Evolutionary conservation across 92 coral and sea anemone genomes (phyloP), one percentile per base, ranked within the genome.

Genomic region (Paragorgia papillata): DNA sequence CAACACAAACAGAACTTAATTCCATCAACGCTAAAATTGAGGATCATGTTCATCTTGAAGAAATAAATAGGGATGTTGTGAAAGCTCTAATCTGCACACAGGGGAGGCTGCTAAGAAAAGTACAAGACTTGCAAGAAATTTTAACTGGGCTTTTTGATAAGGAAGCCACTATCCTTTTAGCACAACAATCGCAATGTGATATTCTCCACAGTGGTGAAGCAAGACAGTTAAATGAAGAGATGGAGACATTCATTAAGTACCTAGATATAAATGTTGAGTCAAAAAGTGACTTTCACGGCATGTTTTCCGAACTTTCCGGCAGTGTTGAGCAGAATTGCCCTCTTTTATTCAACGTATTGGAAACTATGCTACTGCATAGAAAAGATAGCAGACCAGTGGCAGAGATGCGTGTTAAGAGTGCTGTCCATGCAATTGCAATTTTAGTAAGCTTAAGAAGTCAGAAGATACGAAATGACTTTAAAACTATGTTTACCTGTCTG

Each of bases 401-500:
- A n/a, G n/a, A n/a, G n/a, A n/a, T n/a, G n/a, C n/a, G n/a, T n/a
- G n/a, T n/a, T n/a, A n/a, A n/a, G n/a, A n/a, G n/a, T n/a, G n/a
- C n/a, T n/a, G n/a, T n/a, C n/a, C n/a, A n/a, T n/a, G n/a, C n/a
- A n/a, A n/a, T n/a, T n/a, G n/a, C n/a, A n/a, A n/a, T n/a, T n/a
- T n/a, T n/a, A n/a, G n/a, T n/a, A n/a, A n/a, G n/a, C n/a, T n/a
- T n/a, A n/a, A n/a, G n/a, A n/a, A n/a, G n/a, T n/a, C n/a, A n/a
- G 17, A 80, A 80, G 57, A 80, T 80, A 1, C 63, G 39, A 27
- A 80, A 80, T 68, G 78, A 80, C 31, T 19, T 80, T 39, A 69
- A 80, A 68, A 13, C 68, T 10, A 39, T 68, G 78, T 80, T 80
- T 15, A 80, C 84, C 34, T 80, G 67, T 22, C 48, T 80, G n/a